These are phyloP conservation scores for Bufo gargarizans DNA, from an alignment of 2,113 vertebrate species.

Conservation along the genomic window DNA sequence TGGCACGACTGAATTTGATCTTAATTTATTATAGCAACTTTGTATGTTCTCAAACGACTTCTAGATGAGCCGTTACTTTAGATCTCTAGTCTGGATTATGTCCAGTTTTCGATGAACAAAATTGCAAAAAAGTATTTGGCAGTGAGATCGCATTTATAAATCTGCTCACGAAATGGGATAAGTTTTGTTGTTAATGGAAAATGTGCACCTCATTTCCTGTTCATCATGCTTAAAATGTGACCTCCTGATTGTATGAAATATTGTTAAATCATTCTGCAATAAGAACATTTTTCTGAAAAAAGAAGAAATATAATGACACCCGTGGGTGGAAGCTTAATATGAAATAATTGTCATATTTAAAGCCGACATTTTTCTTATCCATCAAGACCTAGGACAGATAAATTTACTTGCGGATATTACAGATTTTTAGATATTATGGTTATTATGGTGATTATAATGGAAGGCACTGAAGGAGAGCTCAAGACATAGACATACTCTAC, in stretches of 20 bases:
- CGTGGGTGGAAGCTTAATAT: background rate
- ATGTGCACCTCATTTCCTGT: slow-evolving; percentile 55
- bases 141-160: slow-evolving; percentile 40
- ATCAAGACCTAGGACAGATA: background rate
- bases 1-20: background rate
- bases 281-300: slow-evolving; percentile 3
- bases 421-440: background rate
- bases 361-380: background rate
- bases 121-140: slow-evolving; percentile 39
- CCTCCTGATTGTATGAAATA: slow-evolving; percentile 42
- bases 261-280: slow-evolving; percentile 32
- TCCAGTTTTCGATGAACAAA: slow-evolving; percentile 41
- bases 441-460: background rate
- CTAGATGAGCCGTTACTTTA: background rate
- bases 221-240: slow-evolving; percentile 40
- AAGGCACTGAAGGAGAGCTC: background rate
- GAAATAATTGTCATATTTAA: slow-evolving; percentile 10
- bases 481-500: background rate
- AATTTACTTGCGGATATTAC: slow-evolving; percentile 17
- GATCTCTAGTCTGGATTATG: slow-evolving; percentile 13
- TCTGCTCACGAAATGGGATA: slow-evolving; percentile 37
- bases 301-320: slow-evolving; percentile 3
- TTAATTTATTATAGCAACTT: slow-evolving; percentile 42
- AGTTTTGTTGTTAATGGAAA: slow-evolving; percentile 57
- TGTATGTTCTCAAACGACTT: slow-evolving; percentile 17